phyloP scores from a whole-genome alignment of 1,140 invertebrate species.

The Dendroctonus valens region DNA sequence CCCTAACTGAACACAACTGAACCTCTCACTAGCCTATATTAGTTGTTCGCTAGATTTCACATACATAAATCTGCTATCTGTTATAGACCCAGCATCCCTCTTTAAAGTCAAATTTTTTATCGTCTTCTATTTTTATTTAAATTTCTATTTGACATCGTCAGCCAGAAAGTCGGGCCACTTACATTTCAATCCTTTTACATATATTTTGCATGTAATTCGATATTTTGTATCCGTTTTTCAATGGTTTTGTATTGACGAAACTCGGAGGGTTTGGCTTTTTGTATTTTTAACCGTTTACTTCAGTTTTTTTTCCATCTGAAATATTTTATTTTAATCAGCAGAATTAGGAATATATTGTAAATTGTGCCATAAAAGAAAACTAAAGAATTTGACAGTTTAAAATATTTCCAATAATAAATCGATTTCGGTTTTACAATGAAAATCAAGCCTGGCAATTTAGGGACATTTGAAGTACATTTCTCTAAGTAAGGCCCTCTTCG shows the following conservation, averaged over 20 bases:
- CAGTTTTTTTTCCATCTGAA: too few species aligned
- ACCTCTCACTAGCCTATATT: slow-evolving; percentile 8
- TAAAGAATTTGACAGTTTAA: too few species aligned
- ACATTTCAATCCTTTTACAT: slow-evolving; percentile 17
- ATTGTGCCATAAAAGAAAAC: too few species aligned
- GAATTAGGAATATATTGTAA: too few species aligned
- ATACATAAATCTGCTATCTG: slow-evolving; percentile 22
- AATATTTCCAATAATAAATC: too few species aligned
- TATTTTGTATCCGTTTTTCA: slow-evolving; percentile 15
- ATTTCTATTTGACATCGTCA: slow-evolving; percentile 23
- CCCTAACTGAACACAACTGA: slow-evolving; percentile 6
- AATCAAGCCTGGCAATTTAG: too few species aligned
- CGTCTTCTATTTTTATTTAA: slow-evolving; percentile 12
- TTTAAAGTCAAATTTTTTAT: slow-evolving; percentile 31
- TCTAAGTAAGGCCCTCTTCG: too few species aligned
- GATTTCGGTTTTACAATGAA: too few species aligned
- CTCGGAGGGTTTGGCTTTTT: slow-evolving; percentile 9
- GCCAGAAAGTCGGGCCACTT: slow-evolving; percentile 17
- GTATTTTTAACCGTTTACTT: slow-evolving; percentile 10
- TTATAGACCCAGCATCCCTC: slow-evolving; percentile 23
- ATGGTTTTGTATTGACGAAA: slow-evolving; percentile 11
- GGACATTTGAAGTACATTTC: too few species aligned
- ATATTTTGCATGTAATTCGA: slow-evolving; percentile 23
- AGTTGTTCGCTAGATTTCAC: slow-evolving; percentile 22
- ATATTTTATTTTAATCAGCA: too few species aligned